A percentile compares a stretch with the other conserved stretches of the same genome.
Evolutionary conservation across 2,797 vertebrate species (phyloP).

Genomic region (Brachyrhaphis roseni): DNA sequence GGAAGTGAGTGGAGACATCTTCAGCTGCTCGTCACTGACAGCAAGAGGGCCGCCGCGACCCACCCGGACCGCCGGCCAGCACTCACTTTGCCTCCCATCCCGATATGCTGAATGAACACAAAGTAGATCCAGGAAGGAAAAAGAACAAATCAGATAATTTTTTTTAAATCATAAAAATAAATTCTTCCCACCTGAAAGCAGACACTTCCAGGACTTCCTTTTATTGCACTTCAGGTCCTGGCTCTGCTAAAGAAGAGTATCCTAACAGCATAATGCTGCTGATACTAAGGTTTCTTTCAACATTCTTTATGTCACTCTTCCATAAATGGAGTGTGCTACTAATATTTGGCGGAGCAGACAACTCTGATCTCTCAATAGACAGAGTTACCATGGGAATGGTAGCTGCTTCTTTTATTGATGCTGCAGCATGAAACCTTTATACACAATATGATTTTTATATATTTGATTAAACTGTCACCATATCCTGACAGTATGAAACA

Average conservation of each 20-base stretch:
- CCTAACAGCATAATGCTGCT: neutral
- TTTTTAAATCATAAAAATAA: neutral
- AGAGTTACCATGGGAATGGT: neutral
- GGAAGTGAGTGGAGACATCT: conserved; percentile 77
- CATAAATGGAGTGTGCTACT: neutral
- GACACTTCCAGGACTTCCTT: neutral
- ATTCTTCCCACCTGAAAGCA: conserved; percentile 6
- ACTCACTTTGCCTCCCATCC: conserved; percentile 58
- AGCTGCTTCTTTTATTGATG: neutral
- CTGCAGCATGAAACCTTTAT: neutral
- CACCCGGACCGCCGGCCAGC: conserved; percentile 71
- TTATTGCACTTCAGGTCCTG: neutral
- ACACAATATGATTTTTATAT: neutral
- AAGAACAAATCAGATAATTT: neutral
- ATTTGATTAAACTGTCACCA: neutral
- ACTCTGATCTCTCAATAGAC: neutral
- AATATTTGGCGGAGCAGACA: neutral
- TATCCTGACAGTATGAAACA: neutral
- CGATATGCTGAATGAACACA: conserved; percentile 27
- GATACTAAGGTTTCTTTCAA: neutral
- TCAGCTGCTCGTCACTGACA: conserved; percentile 78
- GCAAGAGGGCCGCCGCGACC: conserved; percentile 77
- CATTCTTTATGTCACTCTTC: neutral
- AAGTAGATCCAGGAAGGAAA: conserved; percentile 38
- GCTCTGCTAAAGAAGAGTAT: neutral